phyloP scores from a whole-genome alignment of 2,888 invertebrate genomes.

The Leptarthrus brevirostris region DNA sequence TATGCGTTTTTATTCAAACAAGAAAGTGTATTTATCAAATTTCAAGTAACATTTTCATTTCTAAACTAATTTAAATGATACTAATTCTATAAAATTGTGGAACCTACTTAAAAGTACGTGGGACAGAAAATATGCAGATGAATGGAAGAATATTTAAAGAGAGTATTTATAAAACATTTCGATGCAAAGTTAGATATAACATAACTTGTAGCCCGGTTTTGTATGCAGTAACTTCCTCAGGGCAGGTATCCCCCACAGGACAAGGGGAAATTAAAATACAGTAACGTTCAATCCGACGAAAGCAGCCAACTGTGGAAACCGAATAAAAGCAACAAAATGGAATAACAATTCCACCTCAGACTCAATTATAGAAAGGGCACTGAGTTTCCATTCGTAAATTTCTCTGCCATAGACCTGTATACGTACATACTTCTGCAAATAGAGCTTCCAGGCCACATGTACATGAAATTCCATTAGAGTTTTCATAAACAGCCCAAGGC shows the following conservation, averaged over 20 bases:
- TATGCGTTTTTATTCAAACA: too few relatives aligned
- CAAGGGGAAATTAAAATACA: conserved; percentile 34
- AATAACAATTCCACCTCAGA: conserved; percentile 41
- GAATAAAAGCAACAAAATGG: conserved; percentile 40
- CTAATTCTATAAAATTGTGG: too few relatives aligned
- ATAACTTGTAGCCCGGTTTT: too few relatives aligned
- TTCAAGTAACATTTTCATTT: too few relatives aligned
- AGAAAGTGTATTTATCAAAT: too few relatives aligned
- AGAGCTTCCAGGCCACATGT: conserved; percentile 49
- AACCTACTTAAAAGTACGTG: too few relatives aligned
- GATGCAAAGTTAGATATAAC: too few relatives aligned
- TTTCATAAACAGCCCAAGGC: conserved; percentile 52
- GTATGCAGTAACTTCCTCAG: conserved; percentile 11
- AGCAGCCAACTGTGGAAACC: conserved; percentile 26
- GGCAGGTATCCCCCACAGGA: conserved; percentile 23
- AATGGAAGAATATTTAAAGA: too few relatives aligned
- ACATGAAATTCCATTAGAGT: conserved; percentile 54
- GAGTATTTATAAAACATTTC: too few relatives aligned
- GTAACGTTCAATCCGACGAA: conserved; percentile 29
- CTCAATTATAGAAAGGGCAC: conserved; percentile 41
- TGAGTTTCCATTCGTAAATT: conserved; percentile 18
- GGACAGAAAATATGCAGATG: too few relatives aligned
- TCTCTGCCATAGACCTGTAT: conserved; percentile 1
- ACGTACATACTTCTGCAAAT: conserved; percentile 18
- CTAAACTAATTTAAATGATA: too few relatives aligned